These are phyloP conservation scores for Loris lydekkerianus DNA, from an alignment of 2,797 vertebrate species.

Conservation along the genomic window DNA sequence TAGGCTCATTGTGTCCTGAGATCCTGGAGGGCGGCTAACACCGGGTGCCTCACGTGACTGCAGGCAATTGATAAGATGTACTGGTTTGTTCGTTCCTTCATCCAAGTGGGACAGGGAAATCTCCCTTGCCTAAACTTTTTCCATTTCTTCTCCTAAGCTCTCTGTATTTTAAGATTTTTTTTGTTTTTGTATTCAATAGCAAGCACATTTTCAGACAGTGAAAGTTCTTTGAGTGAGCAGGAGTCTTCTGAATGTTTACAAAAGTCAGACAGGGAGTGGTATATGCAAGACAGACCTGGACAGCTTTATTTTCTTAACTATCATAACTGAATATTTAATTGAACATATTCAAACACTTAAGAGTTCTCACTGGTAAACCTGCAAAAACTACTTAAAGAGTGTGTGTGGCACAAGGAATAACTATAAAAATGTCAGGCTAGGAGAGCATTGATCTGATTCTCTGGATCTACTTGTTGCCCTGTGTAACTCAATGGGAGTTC, in stretches of 20 bases:
- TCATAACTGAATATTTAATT: conserved; percentile 70
- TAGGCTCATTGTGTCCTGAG: not conserved
- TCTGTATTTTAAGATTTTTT: not conserved
- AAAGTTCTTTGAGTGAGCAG: not conserved
- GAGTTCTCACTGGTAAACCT: conserved; percentile 66
- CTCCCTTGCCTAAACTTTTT: not conserved
- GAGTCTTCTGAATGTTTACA: not conserved
- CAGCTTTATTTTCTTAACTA: conserved; percentile 72
- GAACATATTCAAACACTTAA: conserved; percentile 66
- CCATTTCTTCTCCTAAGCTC: not conserved
- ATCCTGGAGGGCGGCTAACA: not conserved
- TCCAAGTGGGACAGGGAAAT: not conserved
- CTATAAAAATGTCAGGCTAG: conserved; percentile 62
- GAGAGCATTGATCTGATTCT: conserved; percentile 29
- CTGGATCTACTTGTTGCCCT: conserved; percentile 63
- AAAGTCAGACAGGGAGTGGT: not conserved
- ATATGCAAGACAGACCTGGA: conserved; percentile 2
- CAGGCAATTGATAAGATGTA: too few relatives aligned
- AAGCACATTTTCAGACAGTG: conserved; percentile 8
- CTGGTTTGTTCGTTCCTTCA: not conserved
- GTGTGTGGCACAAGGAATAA: conserved; percentile 32
- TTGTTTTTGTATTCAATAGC: conserved; percentile 13
- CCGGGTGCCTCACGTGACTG: not conserved
- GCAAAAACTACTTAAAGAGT: conserved; percentile 66
- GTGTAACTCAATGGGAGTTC: conserved; percentile 51